These are phyloP conservation scores for Elysia crispata DNA, from an alignment of 2,888 invertebrate genomes.

Conservation along the genomic window DNA sequence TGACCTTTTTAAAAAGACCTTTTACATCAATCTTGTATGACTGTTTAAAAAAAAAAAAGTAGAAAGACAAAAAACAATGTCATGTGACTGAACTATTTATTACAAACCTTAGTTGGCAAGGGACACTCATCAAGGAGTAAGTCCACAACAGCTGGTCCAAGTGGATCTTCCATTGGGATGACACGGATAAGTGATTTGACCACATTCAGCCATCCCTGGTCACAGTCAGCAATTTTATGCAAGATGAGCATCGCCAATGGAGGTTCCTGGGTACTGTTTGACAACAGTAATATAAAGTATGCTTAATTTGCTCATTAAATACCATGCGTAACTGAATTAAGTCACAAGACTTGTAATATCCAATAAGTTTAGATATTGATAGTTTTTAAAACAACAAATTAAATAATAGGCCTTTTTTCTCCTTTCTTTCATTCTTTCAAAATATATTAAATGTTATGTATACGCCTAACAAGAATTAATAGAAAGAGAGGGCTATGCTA, in stretches of 20 bases:
- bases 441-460: too few relatives aligned
- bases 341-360: neutral
- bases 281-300: too few relatives aligned
- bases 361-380: neutral
- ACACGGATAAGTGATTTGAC: conserved; percentile 89
- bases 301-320: neutral
- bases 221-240: conserved; percentile 85
- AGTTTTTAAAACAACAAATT: too few relatives aligned
- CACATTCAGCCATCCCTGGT: conserved; percentile 89
- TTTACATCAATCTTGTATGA: too few relatives aligned
- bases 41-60: too few relatives aligned
- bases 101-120: conserved; percentile 87
- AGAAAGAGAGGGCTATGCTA: too few relatives aligned
- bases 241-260: conserved; percentile 89
- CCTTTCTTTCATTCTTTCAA: too few relatives aligned
- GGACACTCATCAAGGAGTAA: conserved; percentile 94
- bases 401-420: neutral
- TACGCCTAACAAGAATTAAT: too few relatives aligned
- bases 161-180: conserved; percentile 87
- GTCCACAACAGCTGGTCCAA: conserved; percentile 93
- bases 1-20: too few relatives aligned
- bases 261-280: conserved; percentile 88
- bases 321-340: neutral
- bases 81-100: too few relatives aligned
- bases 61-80: too few relatives aligned